Percentiles rank a stretch among this genome's conserved stretches.
phyloP scores from a whole-genome alignment of 2,888 invertebrate species.

The Polyommatus icarus region DNA sequence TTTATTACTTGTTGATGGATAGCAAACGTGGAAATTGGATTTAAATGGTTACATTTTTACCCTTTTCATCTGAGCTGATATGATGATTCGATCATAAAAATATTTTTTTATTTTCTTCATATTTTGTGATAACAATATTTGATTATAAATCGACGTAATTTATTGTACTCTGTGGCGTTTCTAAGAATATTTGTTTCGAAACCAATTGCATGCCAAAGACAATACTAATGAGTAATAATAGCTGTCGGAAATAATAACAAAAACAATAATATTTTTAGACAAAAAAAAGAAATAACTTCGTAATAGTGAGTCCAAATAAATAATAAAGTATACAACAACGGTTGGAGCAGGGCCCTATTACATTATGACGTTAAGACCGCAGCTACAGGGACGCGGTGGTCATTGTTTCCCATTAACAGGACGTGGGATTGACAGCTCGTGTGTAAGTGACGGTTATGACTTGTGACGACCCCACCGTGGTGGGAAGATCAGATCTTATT shows the following conservation, averaged over 20 bases:
- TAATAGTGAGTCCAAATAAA: background rate
- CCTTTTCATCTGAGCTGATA: background rate
- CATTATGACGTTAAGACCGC: background rate
- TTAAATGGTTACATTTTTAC: background rate
- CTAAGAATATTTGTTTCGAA: too few species aligned
- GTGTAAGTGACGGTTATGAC: background rate
- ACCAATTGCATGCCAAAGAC: too few species aligned
- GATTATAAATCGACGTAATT: too few species aligned
- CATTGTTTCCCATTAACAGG: background rate
- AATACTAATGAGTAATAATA: too few species aligned
- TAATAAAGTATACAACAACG: background rate
- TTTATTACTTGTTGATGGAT: slow-evolving; percentile 13
- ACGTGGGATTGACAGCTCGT: slow-evolving; percentile 3
- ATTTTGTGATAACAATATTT: too few species aligned
- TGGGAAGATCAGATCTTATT: too few species aligned
- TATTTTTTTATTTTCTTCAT: too few species aligned
- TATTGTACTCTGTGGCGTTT: too few species aligned
- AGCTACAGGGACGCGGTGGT: background rate
- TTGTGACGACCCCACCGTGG: background rate
- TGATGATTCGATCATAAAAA: too few species aligned
- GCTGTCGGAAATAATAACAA: too few species aligned
- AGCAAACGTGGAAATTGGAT: background rate
- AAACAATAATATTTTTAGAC: too few species aligned
- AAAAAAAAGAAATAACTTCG: too few species aligned
- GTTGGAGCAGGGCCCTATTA: background rate